Evolutionary conservation across 2,888 invertebrate species (phyloP).

Genomic region (Tipula confusa): DNA sequence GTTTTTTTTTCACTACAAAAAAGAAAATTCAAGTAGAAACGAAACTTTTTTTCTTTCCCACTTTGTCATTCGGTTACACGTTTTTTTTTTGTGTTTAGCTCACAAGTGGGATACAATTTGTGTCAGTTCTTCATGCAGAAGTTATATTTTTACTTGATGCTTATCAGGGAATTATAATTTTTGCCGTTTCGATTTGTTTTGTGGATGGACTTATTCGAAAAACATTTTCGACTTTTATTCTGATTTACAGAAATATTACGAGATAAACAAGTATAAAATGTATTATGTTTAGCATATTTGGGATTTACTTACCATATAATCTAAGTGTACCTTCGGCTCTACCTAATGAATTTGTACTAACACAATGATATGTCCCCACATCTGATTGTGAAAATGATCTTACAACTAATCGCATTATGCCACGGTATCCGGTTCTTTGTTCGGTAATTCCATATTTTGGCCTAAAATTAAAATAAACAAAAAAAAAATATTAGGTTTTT

Average conservation of each 20-base stretch:
- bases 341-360: conserved; percentile 64
- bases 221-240: no score
- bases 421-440: conserved; percentile 48
- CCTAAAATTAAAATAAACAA: conserved; percentile 37
- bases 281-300: no score
- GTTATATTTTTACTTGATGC: not conserved
- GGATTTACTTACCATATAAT: conserved; percentile 54
- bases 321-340: conserved; percentile 61
- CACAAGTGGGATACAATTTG: not conserved
- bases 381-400: conserved; percentile 55
- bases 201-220: no score
- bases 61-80: not conserved
- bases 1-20: not conserved
- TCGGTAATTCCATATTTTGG: conserved; percentile 51
- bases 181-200: not conserved
- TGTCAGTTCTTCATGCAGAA: not conserved
- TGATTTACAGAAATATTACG: no score
- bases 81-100: not conserved
- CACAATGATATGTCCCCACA: conserved; percentile 73
- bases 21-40: not conserved
- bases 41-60: not conserved
- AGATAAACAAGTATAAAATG: not conserved
- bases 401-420: conserved; percentile 48
- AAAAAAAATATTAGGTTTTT: not conserved
- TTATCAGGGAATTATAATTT: not conserved